Base-by-base conservation (phyloP, 2,113 vertebrate genomes). In the Elephas maximus region DNA sequence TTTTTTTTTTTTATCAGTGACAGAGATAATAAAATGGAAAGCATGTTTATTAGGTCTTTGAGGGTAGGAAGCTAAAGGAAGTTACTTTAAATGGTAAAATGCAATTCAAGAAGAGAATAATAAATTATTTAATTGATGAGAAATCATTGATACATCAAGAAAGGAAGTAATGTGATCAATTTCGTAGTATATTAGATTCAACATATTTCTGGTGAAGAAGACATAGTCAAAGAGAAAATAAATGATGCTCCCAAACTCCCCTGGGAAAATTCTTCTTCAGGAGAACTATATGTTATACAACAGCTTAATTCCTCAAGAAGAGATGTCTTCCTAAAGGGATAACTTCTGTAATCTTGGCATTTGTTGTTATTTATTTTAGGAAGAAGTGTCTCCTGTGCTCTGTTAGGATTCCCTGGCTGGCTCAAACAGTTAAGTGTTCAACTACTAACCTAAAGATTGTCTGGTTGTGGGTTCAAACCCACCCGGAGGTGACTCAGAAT, bases 361-460 rank as follows among this genome's bases (percentile, higher is more conserved):
- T 77, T 84, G 23, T 24, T 67, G 8, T 80, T 88, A 80, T 81
- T 91, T 24, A 79, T 63, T 93, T 95, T 97, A 71, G 23, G 30
- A 62, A 71, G 45, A 84, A 65, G 10, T 90, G 23, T 53, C 9
- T 84, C 28, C 48, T n/a, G 18, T 65, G 12, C 2, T 73, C 33
- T 71, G 21, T n/a, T 60, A 79, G 69, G 18, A 4, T 20, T 37
- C n/a, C 5, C 15, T 37, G 17, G 15, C 5, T n/a, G 69, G 69
- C 26, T 73, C n/a, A 37, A 18, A 37, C 2, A 37, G n/a, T 57
- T 57, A 57, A 57, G 15, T 73, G 69, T 15, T 73, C 33, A 37
- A 37, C 53, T 73, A 20, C 17, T 37, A n/a, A 37, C 69, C 69
- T 73, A 37, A 73, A 73, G n/a, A 17, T 57, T n/a, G 33, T 15